A percentile compares a stretch with the other conserved stretches of the same genome.
Evolutionary conservation across 2,888 invertebrate genomes (phyloP).

Genomic region (Spisula solida): DNA sequence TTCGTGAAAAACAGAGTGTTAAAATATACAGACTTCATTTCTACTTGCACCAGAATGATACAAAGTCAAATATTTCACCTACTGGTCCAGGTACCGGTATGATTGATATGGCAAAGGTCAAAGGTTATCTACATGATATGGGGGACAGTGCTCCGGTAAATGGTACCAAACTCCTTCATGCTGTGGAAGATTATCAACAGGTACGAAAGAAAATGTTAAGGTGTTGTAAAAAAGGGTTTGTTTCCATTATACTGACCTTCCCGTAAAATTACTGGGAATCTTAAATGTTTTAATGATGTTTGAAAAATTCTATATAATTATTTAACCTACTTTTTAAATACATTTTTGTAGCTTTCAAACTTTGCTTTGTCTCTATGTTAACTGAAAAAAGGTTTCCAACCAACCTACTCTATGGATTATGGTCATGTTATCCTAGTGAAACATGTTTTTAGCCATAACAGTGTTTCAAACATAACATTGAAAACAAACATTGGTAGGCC

Average conservation of each 20-base stretch:
- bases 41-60: conserved; percentile 36
- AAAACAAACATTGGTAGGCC: too few relatives aligned
- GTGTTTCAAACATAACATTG: too few relatives aligned
- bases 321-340: too few relatives aligned
- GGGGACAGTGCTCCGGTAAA: conserved; percentile 64
- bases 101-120: conserved; percentile 65
- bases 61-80: not conserved
- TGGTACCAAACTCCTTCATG: conserved; percentile 64
- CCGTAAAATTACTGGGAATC: not conserved
- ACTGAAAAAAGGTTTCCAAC: too few relatives aligned
- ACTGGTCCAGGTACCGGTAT: conserved; percentile 11
- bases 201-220: conserved; percentile 18
- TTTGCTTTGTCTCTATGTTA: too few relatives aligned
- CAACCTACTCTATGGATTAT: too few relatives aligned
- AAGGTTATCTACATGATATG: conserved; percentile 67
- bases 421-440: too few relatives aligned
- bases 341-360: too few relatives aligned
- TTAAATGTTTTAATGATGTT: too few relatives aligned
- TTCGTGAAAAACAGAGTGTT: conserved; percentile 46
- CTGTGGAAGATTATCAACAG: conserved; percentile 73
- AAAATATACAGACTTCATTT: conserved; percentile 58
- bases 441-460: too few relatives aligned
- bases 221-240: too few relatives aligned
- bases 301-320: too few relatives aligned
- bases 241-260: not conserved